Conservation (phyloP, 2,888 invertebrate species). For the Heliconius erato region DNA sequence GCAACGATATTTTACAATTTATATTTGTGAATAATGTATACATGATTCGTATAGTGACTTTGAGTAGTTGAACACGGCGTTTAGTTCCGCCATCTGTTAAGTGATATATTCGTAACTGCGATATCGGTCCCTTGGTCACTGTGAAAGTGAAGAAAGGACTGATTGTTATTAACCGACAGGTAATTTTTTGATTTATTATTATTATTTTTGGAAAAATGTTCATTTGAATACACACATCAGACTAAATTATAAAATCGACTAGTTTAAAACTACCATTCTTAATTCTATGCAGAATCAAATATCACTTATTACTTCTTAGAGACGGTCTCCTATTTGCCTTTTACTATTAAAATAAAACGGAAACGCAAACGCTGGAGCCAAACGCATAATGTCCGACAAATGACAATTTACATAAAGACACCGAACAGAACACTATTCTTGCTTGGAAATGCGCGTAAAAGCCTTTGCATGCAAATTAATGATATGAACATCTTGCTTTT, state of each 20-base stretch:
- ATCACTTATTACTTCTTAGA: background rate
- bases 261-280: background rate
- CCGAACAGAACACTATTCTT: slow-evolving; percentile 26
- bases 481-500: slow-evolving; percentile 21
- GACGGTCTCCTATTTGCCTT: background rate
- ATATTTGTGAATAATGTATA: too few species aligned
- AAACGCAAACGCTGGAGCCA: slow-evolving; percentile 25
- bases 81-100: too few species aligned
- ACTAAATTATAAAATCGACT: background rate
- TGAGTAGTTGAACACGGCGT: too few species aligned
- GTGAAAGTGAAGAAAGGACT: too few species aligned
- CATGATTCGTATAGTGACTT: too few species aligned
- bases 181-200: too few species aligned
- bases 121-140: too few species aligned
- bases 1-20: too few species aligned
- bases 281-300: background rate
- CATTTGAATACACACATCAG: background rate
- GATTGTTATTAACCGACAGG: too few species aligned
- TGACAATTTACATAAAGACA: slow-evolving; percentile 42
- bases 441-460: slow-evolving; percentile 38
- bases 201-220: too few species aligned
- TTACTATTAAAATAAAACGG: slow-evolving; percentile 16
- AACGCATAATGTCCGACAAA: slow-evolving; percentile 45
- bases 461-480: slow-evolving; percentile 43
- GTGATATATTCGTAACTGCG: too few species aligned